Percentiles rank a stretch among this genome's conserved stretches.
These are phyloP conservation scores for Dromas ardeola DNA, from an alignment of 2,113 vertebrate species.

Conservation along the genomic window DNA sequence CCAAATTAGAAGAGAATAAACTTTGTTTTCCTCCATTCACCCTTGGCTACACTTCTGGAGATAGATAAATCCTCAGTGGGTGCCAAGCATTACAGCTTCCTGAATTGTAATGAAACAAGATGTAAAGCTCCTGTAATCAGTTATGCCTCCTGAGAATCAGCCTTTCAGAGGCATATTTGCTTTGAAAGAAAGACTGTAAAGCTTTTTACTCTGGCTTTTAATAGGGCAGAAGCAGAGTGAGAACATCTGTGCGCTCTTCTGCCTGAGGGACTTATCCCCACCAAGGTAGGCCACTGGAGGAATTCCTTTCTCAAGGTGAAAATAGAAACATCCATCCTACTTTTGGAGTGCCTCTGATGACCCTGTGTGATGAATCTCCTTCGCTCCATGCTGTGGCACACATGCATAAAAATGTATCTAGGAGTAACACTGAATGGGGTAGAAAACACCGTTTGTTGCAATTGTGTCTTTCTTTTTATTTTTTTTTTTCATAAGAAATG, in stretches of 20 bases:
- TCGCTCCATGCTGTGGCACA: fast-evolving
- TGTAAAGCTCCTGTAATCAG: not conserved
- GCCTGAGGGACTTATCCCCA: not conserved
- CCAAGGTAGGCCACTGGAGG: fast-evolving
- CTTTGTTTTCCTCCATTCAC: not conserved
- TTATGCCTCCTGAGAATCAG: not conserved
- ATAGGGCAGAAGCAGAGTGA: not conserved
- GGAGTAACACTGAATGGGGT: not conserved
- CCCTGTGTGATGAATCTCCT: not conserved
- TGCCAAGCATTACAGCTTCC: not conserved
- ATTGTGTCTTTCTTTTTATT: not conserved
- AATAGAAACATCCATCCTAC: not conserved
- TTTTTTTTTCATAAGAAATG: not conserved
- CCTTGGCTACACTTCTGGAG: not conserved
- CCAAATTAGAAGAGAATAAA: not conserved
- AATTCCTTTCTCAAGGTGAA: not conserved
- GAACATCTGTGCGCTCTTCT: not conserved
- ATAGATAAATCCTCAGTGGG: not conserved
- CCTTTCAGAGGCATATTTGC: fast-evolving
- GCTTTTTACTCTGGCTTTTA: not conserved
- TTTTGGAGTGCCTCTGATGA: not conserved
- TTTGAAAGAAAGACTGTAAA: not conserved
- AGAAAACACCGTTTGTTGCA: not conserved
- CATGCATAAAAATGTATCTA: not conserved
- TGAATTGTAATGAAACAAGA: not conserved